Percentiles rank a stretch among this genome's conserved stretches.
Evolutionary conservation across 1,140 invertebrate genomes (phyloP).

Genomic region (Oryzaephilus surinamensis): DNA sequence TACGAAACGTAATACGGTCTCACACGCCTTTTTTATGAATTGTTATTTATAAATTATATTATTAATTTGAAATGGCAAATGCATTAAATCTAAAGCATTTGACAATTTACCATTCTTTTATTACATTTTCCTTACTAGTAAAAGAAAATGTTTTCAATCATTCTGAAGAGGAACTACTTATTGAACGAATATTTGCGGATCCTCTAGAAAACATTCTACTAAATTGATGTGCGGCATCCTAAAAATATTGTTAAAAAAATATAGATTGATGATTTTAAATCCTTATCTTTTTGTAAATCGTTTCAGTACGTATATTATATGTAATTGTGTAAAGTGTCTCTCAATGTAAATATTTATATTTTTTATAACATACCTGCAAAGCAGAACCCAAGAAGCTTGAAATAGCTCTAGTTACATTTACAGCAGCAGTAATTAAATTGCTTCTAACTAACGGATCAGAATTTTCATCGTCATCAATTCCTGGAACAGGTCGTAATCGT

Average conservation of each 20-base stretch:
- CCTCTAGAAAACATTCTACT: constrained; percentile 17
- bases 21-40: too few species aligned
- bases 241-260: constrained; percentile 9
- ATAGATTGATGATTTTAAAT: background rate
- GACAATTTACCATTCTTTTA: constrained; percentile 5
- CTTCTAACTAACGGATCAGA: constrained; percentile 39
- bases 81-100: too few species aligned
- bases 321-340: background rate
- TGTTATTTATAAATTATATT: constrained; percentile 2
- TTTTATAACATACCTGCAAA: constrained; percentile 46
- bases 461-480: constrained; percentile 24
- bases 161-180: constrained; percentile 4
- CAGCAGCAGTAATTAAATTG: constrained; percentile 54
- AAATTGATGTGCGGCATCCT: constrained; percentile 23
- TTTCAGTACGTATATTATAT: background rate
- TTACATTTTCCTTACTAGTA: constrained; percentile 5
- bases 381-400: constrained; percentile 62
- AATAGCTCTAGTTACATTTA: constrained; percentile 60
- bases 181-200: constrained; percentile 8
- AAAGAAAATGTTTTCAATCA: constrained; percentile 1
- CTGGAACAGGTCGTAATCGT: constrained; percentile 28
- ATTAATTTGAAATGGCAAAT: background rate
- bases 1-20: too few species aligned
- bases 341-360: background rate
- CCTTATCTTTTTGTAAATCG: background rate